Evolutionary conservation across 2,888 invertebrate species (phyloP), one percentile per base, ranked within the genome.

Genomic region (Pemphredon lugubris): DNA sequence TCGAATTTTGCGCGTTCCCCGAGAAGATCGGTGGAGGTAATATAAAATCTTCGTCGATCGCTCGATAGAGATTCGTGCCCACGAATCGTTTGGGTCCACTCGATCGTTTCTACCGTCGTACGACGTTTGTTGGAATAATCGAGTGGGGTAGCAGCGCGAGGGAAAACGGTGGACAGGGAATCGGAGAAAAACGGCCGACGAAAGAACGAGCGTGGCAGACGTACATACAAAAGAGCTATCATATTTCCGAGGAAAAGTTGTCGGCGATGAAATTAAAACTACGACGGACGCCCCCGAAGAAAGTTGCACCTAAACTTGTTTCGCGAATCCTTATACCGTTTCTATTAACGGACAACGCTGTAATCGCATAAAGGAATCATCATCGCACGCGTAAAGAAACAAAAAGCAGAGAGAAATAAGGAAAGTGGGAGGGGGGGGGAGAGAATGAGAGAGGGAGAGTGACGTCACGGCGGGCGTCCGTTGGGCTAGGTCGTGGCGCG

Each of bases 401-500:
- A 32, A 45, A 45, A 51, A n/a, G 16, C 9, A 44, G 14, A 13
- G 26, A 13, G 23, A 11, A 2, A 11, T 20, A 2, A 18, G 6
- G 7, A 23, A 3, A 21, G 6, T 7, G 34, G 23, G n/a, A 16
- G n/a, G 5, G 26, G 16, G 7, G 4, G 2, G 2, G 18, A 23
- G n/a, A 37, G 14, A 45, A 71, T 39, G 34, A 37, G 32, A 37
- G 40, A 21, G 54, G 42, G 60, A 21, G 68, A 42, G 68, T 85
- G 88, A 88, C 87, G 86, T 87, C 86, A 87, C 74, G 75, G 30
- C 50, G 61, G 65, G 79, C 76, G 82, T 84, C 83, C 83, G 80
- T 87, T 88, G 87, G 83, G 87, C 83, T 87, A 88, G 88, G 88
- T 88, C 88, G 85, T 81, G 87, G 79, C 78, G 60, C 77, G 53